phyloP scores from a whole-genome alignment of 2,797 vertebrate genomes.

The Pristis pectinata region DNA sequence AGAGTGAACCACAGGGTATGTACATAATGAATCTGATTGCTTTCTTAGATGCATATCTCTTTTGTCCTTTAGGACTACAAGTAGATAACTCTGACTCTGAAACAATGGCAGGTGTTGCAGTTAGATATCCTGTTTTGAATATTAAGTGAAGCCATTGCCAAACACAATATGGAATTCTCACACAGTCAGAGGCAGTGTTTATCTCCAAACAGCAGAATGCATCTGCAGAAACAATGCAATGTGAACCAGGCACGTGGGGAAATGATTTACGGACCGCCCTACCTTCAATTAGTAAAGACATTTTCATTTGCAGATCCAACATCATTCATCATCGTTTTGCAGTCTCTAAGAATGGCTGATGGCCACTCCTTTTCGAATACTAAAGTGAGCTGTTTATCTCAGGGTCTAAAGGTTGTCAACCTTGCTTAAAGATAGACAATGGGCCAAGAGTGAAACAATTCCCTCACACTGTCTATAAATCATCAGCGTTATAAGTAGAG shows the following conservation, averaged over 20 bases:
- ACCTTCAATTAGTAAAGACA: neutral
- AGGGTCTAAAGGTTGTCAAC: neutral
- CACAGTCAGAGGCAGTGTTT: neutral
- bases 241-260: neutral
- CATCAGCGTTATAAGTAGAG: neutral
- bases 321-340: neutral
- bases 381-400: neutral
- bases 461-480: neutral
- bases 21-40: neutral
- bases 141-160: neutral
- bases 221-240: neutral
- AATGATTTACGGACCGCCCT: neutral
- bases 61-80: neutral
- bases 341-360: no score
- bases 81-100: neutral
- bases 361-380: neutral
- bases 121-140: neutral
- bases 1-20: neutral
- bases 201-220: neutral
- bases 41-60: neutral
- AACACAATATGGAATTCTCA: neutral
- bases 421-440: neutral
- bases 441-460: neutral
- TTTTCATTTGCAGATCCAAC: neutral
- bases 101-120: conserved; percentile 25